A percentile compares a stretch with the other conserved stretches of the same genome.
These are phyloP conservation scores for Acanthurus leucopareius DNA, from an alignment of 2,797 vertebrate species.

Conservation along the genomic window DNA sequence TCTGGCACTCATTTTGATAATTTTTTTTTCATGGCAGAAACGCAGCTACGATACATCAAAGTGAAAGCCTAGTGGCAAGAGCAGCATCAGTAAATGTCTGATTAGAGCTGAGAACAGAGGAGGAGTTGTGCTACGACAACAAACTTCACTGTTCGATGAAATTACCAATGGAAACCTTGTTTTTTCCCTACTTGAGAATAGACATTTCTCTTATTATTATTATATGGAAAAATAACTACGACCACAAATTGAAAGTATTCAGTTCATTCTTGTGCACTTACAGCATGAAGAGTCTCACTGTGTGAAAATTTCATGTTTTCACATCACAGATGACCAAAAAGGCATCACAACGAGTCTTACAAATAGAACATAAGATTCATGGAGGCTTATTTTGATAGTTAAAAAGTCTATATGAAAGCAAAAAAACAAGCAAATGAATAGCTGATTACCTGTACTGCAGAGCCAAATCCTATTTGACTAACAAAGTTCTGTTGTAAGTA, in stretches of 20 bases:
- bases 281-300: no score
- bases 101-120: background rate
- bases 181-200: background rate
- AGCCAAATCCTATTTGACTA: no score
- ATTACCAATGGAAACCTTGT: background rate
- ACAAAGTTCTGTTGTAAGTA: no score
- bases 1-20: background rate
- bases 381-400: no score
- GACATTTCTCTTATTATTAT: background rate
- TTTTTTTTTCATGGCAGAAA: background rate
- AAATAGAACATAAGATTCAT: no score
- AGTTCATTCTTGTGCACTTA: background rate
- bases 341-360: no score
- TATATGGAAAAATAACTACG: background rate
- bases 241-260: background rate
- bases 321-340: no score
- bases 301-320: no score
- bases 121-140: background rate
- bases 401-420: no score
- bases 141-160: background rate
- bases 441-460: no score
- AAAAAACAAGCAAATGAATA: no score
- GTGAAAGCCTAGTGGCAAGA: background rate
- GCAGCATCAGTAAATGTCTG: background rate
- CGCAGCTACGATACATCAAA: background rate